A percentile compares a stretch with the other conserved stretches of the same genome.
Conservation (phyloP, 2,888 invertebrate species). For the Lathronympha strigana region DNA sequence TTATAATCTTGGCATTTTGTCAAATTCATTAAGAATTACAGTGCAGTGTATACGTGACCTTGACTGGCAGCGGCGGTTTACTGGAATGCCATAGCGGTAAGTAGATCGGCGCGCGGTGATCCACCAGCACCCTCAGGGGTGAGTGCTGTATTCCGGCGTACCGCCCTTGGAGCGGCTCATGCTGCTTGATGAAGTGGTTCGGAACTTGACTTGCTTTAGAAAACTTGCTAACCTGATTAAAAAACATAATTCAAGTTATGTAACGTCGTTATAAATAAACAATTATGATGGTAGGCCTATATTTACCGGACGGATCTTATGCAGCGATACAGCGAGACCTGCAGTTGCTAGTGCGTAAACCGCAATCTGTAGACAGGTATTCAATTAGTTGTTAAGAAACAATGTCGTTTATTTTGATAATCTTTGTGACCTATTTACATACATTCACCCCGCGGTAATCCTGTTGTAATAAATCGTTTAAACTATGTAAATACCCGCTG, state of each 20-base stretch:
- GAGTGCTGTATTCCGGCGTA: conserved; percentile 82
- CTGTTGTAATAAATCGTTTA: conserved; percentile 68
- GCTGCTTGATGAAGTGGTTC: conserved; percentile 80
- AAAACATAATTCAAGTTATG: conserved; percentile 61
- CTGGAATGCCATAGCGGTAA: conserved; percentile 80
- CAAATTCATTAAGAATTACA: conserved; percentile 43
- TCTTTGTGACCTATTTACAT: conserved; percentile 50
- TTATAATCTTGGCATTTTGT: conserved; percentile 47
- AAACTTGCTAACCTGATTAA: conserved; percentile 85
- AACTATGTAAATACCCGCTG: conserved; percentile 63
- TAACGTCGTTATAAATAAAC: conserved; percentile 57
- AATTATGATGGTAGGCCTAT: conserved; percentile 41
- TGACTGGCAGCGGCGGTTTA: conserved; percentile 80
- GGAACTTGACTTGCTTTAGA: conserved; percentile 84
- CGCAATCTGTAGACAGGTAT: conserved; percentile 76
- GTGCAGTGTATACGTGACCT: conserved; percentile 61
- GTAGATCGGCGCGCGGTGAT: conserved; percentile 83
- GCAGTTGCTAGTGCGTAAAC: conserved; percentile 84
- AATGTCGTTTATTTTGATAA: conserved; percentile 37
- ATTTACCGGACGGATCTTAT: conserved; percentile 85
- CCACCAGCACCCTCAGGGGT: conserved; percentile 76
- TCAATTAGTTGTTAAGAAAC: conserved; percentile 44
- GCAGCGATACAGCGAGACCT: conserved; percentile 81
- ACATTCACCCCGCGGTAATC: conserved; percentile 80
- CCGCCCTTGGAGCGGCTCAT: conserved; percentile 78